A percentile compares a stretch with the other conserved stretches of the same genome.
Conservation (phyloP, 2,113 vertebrate species). For the Poecilia latipinna region DNA sequence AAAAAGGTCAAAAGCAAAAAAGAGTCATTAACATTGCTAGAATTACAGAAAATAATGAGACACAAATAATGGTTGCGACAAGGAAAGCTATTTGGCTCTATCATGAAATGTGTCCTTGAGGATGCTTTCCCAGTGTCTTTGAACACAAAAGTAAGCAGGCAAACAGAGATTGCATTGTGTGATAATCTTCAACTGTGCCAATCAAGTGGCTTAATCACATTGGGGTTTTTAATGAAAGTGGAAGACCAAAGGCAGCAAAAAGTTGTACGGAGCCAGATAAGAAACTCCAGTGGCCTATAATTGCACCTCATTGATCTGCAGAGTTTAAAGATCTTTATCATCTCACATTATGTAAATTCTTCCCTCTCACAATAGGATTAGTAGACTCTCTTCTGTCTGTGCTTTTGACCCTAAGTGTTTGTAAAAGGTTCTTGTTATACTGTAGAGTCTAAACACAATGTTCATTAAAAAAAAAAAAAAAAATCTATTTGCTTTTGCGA, state of each 20-base stretch:
- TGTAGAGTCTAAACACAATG: slow-evolving; percentile 2
- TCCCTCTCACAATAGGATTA: slow-evolving; percentile 50
- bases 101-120: slow-evolving; percentile 69
- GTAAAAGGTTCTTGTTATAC: slow-evolving; percentile 1
- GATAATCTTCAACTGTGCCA: slow-evolving; percentile 73
- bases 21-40: slow-evolving; percentile 45
- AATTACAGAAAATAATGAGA: slow-evolving; percentile 44
- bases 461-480: not conserved
- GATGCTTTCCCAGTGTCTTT: slow-evolving; percentile 60
- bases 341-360: slow-evolving; percentile 73
- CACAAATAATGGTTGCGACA: slow-evolving; percentile 18
- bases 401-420: slow-evolving; percentile 38
- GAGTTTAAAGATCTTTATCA: slow-evolving; percentile 76
- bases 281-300: slow-evolving; percentile 77
- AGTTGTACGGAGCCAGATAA: slow-evolving; percentile 76
- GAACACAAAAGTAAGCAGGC: slow-evolving; percentile 67
- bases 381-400: slow-evolving; percentile 48
- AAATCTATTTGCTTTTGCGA: not conserved
- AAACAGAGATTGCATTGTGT: slow-evolving; percentile 53
- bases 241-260: slow-evolving; percentile 71
- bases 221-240: slow-evolving; percentile 75
- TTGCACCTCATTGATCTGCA: slow-evolving; percentile 78
- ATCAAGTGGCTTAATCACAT: slow-evolving; percentile 74
- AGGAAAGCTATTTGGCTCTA: slow-evolving; percentile 18
- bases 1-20: slow-evolving; percentile 39